Conservation (phyloP, 2,113 vertebrate species). For the Callorhinus ursinus region DNA sequence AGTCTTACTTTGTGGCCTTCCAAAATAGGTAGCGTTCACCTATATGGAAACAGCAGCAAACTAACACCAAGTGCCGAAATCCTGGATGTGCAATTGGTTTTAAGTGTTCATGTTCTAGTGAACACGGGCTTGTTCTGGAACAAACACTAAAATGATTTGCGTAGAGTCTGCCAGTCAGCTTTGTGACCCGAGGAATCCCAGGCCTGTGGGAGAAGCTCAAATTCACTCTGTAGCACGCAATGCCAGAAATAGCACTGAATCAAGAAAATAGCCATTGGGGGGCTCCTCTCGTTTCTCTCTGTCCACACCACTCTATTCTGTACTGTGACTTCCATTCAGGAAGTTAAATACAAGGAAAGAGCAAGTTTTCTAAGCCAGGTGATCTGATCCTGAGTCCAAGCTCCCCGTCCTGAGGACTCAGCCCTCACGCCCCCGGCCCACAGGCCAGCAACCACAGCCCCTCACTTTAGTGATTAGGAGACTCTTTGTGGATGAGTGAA, state of each 20-base stretch:
- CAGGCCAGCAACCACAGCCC: slow-evolving; percentile 12
- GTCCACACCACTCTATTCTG: slow-evolving; percentile 88
- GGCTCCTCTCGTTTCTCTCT: slow-evolving; percentile 64
- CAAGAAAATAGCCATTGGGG: slow-evolving; percentile 70
- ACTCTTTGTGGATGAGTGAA: slow-evolving; percentile 74
- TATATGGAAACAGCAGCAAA: slow-evolving; percentile 82
- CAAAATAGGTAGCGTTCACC: slow-evolving; percentile 85
- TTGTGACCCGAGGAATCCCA: slow-evolving; percentile 74
- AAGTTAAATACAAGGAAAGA: slow-evolving; percentile 42
- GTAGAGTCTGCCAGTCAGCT: slow-evolving; percentile 66
- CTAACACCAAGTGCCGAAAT: slow-evolving; percentile 78
- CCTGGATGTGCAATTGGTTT: slow-evolving; percentile 87
- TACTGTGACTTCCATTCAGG: slow-evolving; percentile 84
- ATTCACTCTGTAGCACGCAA: slow-evolving; percentile 89
- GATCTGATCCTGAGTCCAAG: slow-evolving; percentile 40
- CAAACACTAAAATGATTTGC: slow-evolving; percentile 81
- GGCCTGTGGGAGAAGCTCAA: slow-evolving; percentile 69
- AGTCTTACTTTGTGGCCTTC: slow-evolving; percentile 88
- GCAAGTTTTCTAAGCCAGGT: slow-evolving; percentile 80
- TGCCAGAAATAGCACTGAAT: slow-evolving; percentile 85
- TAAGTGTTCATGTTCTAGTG: slow-evolving; percentile 90
- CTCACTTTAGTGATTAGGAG: slow-evolving; percentile 64
- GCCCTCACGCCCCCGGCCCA: neutral
- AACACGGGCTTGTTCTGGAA: slow-evolving; percentile 83
- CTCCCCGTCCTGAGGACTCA: neutral